Percentiles rank a stretch among this genome's conserved stretches.
Evolutionary conservation across 2,113 vertebrate species (phyloP).

Genomic region (Daubentonia madagascariensis): DNA sequence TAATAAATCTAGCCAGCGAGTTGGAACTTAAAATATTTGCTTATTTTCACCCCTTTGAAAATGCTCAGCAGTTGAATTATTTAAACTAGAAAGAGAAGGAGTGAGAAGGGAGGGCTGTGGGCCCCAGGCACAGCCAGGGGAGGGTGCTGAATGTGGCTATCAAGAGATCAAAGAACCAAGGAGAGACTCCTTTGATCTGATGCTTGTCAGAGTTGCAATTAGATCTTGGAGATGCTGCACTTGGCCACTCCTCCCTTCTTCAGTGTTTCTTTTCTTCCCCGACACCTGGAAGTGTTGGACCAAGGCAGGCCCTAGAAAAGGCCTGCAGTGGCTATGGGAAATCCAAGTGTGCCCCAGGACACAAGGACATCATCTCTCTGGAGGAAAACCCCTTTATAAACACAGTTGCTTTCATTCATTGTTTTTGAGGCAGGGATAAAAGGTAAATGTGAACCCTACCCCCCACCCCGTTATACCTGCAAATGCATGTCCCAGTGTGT

Average conservation of each 20-base stretch:
- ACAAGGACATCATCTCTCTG: neutral
- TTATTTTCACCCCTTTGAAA: conserved; percentile 65
- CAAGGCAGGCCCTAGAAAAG: neutral
- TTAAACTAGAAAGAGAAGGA: conserved; percentile 63
- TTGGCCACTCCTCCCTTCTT: neutral
- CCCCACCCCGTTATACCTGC: neutral
- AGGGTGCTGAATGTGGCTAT: conserved; percentile 71
- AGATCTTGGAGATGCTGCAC: conserved; percentile 31
- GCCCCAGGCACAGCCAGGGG: conserved; percentile 61
- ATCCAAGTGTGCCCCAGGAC: neutral
- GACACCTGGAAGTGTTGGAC: conserved; percentile 64
- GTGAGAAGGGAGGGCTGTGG: conserved; percentile 23
- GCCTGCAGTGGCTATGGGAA: neutral
- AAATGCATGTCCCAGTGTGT: neutral
- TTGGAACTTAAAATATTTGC: conserved; percentile 40
- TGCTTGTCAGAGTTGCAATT: conserved; percentile 66
- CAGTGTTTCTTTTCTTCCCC: neutral
- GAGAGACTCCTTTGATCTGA: conserved; percentile 72
- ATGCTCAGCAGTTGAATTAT: conserved; percentile 60
- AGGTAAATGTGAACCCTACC: neutral
- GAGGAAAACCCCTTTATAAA: conserved; percentile 60
- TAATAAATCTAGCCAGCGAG: neutral
- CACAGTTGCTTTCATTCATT: neutral
- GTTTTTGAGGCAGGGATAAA: neutral
- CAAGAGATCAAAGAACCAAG: conserved; percentile 74